These are phyloP conservation scores for Drymodes brunneopygia DNA, from an alignment of 2,113 vertebrate genomes.

Conservation along the genomic window DNA sequence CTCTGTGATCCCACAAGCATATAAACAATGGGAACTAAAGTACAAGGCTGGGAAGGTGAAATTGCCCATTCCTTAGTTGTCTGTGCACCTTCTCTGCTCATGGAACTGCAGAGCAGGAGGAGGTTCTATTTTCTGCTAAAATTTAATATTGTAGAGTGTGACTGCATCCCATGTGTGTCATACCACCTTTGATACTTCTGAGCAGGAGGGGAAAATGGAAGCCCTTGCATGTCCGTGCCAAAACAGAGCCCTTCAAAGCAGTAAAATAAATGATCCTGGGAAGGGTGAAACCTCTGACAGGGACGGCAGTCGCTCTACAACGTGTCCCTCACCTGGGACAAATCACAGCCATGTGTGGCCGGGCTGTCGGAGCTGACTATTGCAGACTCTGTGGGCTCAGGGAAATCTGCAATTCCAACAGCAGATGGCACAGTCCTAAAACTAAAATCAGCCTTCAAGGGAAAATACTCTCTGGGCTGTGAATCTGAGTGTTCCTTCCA, in stretches of 20 bases:
- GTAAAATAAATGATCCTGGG: background rate
- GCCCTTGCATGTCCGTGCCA: background rate
- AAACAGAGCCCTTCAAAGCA: background rate
- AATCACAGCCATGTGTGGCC: background rate
- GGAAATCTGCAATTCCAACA: constrained; percentile 41
- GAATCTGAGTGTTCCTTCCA: background rate
- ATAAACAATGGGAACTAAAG: background rate
- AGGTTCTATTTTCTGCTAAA: background rate
- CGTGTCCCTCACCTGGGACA: background rate
- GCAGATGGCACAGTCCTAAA: constrained; percentile 67
- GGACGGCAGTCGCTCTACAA: background rate
- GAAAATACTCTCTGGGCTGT: background rate
- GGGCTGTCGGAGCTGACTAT: background rate
- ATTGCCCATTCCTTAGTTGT: background rate
- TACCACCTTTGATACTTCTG: background rate
- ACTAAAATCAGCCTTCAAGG: background rate
- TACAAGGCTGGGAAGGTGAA: background rate
- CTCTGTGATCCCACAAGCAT: background rate
- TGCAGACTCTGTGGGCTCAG: background rate
- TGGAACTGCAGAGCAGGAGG: background rate
- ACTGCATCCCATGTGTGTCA: background rate
- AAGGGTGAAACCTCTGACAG: background rate
- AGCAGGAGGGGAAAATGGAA: background rate
- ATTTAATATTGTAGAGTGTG: background rate
- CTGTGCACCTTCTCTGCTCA: background rate